phyloP scores from a whole-genome alignment of 1,140 invertebrate species.

The Brachionus rubens region DNA sequence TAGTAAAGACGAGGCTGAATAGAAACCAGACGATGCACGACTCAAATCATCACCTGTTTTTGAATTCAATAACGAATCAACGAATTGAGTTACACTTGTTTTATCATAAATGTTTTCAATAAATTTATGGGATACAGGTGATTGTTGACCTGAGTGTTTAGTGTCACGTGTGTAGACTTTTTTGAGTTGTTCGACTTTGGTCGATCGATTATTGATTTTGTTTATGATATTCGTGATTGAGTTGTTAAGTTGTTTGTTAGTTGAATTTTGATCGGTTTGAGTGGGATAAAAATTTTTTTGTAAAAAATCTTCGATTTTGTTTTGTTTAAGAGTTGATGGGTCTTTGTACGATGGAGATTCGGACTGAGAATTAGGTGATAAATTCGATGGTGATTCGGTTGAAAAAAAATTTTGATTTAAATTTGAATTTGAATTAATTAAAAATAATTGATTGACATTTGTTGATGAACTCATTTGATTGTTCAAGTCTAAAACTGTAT shows the following conservation, averaged over 20 bases:
- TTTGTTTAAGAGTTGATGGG: not conserved
- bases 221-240: conserved; percentile 18
- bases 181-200: not conserved
- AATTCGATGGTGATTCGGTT: not conserved
- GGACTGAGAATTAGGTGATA: not conserved
- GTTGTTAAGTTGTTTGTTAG: conserved; percentile 18
- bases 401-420: not conserved
- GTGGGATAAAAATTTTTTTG: conserved; percentile 27
- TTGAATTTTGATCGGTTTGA: not conserved
- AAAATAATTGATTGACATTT: conserved; percentile 20
- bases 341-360: not conserved
- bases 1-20: not conserved
- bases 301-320: conserved; percentile 30
- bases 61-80: conserved; percentile 8
- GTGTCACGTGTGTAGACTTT: not conserved
- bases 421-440: conserved; percentile 5
- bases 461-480: conserved; percentile 27
- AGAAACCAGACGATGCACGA: not conserved
- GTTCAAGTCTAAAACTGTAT: conserved; percentile 28
- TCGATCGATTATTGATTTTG: conserved; percentile 1
- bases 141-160: not conserved
- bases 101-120: conserved; percentile 27
- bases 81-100: conserved; percentile 17
- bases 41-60: conserved; percentile 13
- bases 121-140: not conserved